Conservation (phyloP, 2,888 invertebrate genomes). For the Protophormia terraenovae region DNA sequence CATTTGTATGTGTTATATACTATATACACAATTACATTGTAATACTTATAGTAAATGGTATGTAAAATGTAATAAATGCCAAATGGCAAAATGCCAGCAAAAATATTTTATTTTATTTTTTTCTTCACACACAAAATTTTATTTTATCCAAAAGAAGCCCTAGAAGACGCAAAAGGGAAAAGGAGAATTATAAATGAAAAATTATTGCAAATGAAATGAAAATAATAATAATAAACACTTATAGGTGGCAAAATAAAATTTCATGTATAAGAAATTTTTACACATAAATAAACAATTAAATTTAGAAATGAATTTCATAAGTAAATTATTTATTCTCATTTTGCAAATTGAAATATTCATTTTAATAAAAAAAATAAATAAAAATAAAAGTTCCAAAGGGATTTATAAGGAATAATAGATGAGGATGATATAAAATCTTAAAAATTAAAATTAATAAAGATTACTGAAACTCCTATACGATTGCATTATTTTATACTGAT, state of each 20-base stretch:
- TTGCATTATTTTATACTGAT: too few species aligned
- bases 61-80: slow-evolving; percentile 48
- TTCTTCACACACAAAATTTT: slow-evolving; percentile 55
- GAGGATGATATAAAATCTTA: too few species aligned
- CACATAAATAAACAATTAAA: neutral
- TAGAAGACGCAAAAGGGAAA: neutral
- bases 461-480: too few species aligned
- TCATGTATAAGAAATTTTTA: neutral
- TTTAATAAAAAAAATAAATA: too few species aligned
- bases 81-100: slow-evolving; percentile 60
- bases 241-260: slow-evolving; percentile 8
- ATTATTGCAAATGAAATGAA: slow-evolving; percentile 11
- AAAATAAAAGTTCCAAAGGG: too few species aligned
- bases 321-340: too few species aligned
- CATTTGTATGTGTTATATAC: neutral
- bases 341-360: too few species aligned
- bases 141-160: neutral
- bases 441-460: too few species aligned
- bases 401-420: too few species aligned
- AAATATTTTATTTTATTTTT: slow-evolving; percentile 12
- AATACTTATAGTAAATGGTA: slow-evolving; percentile 2
- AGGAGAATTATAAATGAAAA: neutral
- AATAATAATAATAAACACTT: slow-evolving; percentile 9
- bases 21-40: neutral
- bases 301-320: too few species aligned